These are phyloP conservation scores for Timandra comae DNA, from an alignment of 2,888 invertebrate species.

Conservation along the genomic window DNA sequence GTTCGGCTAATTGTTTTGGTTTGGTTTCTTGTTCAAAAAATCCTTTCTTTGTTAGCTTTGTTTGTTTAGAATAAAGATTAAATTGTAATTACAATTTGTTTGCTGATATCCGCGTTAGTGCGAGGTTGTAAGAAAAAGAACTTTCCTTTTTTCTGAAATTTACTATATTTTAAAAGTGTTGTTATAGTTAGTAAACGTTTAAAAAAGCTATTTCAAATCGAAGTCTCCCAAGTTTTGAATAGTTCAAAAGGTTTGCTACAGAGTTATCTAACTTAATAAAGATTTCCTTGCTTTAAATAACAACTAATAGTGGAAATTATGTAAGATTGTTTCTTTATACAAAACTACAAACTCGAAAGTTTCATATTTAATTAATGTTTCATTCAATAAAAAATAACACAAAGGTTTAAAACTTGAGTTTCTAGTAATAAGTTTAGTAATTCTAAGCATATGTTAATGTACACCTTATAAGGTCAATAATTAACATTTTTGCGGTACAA, in stretches of 20 bases:
- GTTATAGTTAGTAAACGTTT: slow-evolving; percentile 2
- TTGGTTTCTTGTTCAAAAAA: too few species aligned
- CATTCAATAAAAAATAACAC: background rate
- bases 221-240: too few species aligned
- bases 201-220: too few species aligned
- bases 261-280: too few species aligned
- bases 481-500: background rate
- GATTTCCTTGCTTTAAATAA: too few species aligned
- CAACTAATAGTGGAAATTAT: too few species aligned
- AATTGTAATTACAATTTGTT: background rate
- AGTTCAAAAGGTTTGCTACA: too few species aligned
- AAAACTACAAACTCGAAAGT: background rate
- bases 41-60: background rate
- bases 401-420: background rate
- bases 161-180: background rate
- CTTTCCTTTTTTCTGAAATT: background rate
- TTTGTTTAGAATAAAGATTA: background rate
- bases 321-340: too few species aligned
- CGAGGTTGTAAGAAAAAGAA: background rate
- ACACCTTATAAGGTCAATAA: too few species aligned
- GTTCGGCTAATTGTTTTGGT: background rate
- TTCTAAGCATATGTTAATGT: too few species aligned
- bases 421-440: background rate
- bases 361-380: too few species aligned
- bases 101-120: background rate